These are phyloP conservation scores for Odocoileus hemionus DNA, from an alignment of 2,113 vertebrate species.

Conservation along the genomic window DNA sequence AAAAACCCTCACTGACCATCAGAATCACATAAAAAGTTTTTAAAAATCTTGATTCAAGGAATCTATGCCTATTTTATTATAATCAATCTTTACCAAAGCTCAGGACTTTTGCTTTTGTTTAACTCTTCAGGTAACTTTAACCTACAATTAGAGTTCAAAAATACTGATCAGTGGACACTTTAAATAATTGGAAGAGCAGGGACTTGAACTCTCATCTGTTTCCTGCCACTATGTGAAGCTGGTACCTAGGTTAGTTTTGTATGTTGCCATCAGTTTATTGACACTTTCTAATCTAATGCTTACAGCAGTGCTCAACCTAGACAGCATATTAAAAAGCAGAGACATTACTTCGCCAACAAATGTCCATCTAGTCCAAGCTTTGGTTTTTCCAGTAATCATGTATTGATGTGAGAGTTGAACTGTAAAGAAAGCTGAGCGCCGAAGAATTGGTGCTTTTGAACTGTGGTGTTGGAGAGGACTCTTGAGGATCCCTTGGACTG, in stretches of 20 bases:
- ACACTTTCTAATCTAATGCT: not conserved
- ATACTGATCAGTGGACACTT: not conserved
- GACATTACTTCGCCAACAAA: not conserved
- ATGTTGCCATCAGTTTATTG: not conserved
- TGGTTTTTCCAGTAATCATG: not conserved
- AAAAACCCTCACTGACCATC: not conserved
- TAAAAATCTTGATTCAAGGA: not conserved
- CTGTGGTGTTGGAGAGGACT: not conserved
- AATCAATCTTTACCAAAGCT: not conserved
- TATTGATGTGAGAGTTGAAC: not conserved
- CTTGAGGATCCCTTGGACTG: not conserved
- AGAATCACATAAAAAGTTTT: not conserved
- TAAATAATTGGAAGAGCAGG: not conserved
- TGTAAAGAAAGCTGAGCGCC: fast-evolving
- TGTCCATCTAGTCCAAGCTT: not conserved
- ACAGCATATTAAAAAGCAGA: not conserved
- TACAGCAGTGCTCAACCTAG: not conserved
- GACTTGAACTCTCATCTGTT: not conserved
- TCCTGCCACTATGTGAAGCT: not conserved
- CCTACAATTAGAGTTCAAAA: not conserved
- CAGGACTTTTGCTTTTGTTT: not conserved
- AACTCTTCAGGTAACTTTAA: not conserved
- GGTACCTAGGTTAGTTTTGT: not conserved
- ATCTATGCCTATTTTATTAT: not conserved
- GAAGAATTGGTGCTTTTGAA: not conserved